Conservation (phyloP, 2,113 vertebrate genomes). For the Gobio gobio region DNA sequence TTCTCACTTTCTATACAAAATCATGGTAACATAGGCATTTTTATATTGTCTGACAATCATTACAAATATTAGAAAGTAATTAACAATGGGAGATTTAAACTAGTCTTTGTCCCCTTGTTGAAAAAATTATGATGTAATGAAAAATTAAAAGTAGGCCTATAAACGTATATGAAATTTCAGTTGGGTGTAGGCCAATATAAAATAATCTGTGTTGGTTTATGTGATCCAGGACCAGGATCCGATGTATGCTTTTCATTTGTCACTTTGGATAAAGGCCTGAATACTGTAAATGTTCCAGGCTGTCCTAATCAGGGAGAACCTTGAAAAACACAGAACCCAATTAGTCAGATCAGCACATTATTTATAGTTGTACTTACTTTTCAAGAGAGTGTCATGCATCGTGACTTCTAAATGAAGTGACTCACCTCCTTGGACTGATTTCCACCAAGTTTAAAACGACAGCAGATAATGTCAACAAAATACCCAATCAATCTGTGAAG, state of each 20-base stretch:
- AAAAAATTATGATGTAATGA: too few species aligned
- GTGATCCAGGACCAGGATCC: neutral
- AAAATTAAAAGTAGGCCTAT: too few species aligned
- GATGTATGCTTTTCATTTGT: neutral
- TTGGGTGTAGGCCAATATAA: neutral
- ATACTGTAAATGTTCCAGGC: neutral
- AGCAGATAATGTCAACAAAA: constrained; percentile 88
- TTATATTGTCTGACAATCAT: too few species aligned
- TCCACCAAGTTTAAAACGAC: constrained; percentile 86
- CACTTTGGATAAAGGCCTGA: neutral
- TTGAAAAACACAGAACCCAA: constrained; percentile 6
- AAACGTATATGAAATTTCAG: neutral
- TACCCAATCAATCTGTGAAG: constrained; percentile 88
- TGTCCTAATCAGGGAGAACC: neutral
- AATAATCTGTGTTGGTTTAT: neutral
- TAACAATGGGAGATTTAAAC: too few species aligned
- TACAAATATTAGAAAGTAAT: too few species aligned
- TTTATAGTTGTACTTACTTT: neutral
- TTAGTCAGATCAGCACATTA: neutral
- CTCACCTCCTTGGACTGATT: constrained; percentile 80
- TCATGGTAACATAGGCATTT: too few species aligned
- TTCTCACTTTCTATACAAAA: too few species aligned
- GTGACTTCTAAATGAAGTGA: neutral
- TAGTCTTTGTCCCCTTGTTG: too few species aligned
- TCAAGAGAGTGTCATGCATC: neutral